phyloP scores from a whole-genome alignment of 2,797 vertebrate genomes.

The Hybognathus amarus region DNA sequence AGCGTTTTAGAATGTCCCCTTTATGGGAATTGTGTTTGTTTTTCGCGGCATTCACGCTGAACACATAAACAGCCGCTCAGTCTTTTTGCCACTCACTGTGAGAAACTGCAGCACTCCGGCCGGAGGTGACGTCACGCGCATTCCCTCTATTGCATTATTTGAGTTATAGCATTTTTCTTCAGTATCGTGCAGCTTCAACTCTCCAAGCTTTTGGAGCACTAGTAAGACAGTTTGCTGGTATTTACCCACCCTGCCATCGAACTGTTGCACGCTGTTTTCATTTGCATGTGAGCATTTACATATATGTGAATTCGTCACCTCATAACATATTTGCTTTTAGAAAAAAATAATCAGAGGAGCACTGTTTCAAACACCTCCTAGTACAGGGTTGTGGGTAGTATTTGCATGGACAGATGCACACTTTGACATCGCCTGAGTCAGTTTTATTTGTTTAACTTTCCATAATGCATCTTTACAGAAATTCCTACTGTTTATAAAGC shows the following conservation, averaged over 20 bases:
- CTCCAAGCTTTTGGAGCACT: too few species aligned
- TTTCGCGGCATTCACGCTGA: too few species aligned
- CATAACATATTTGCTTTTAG: not conserved
- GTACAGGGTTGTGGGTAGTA: not conserved
- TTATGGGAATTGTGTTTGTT: too few species aligned
- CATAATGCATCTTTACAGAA: not conserved
- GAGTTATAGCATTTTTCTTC: too few species aligned
- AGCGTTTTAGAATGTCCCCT: too few species aligned
- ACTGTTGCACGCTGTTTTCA: not conserved
- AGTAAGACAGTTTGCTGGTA: not conserved
- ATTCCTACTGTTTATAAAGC: not conserved
- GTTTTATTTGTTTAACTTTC: not conserved
- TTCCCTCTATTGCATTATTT: too few species aligned
- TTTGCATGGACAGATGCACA: not conserved
- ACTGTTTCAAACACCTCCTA: not conserved
- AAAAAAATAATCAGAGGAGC: not conserved
- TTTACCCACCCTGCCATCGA: not conserved
- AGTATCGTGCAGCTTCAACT: not conserved
- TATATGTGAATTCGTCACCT: not conserved
- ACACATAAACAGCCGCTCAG: too few species aligned
- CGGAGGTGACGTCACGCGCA: too few species aligned
- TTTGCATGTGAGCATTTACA: constrained; percentile 7
- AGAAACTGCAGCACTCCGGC: too few species aligned
- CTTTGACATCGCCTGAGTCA: not conserved
- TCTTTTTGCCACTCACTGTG: too few species aligned